These are phyloP conservation scores for Olivierus martensii DNA, from an alignment of 1,140 invertebrate species.

Conservation along the genomic window DNA sequence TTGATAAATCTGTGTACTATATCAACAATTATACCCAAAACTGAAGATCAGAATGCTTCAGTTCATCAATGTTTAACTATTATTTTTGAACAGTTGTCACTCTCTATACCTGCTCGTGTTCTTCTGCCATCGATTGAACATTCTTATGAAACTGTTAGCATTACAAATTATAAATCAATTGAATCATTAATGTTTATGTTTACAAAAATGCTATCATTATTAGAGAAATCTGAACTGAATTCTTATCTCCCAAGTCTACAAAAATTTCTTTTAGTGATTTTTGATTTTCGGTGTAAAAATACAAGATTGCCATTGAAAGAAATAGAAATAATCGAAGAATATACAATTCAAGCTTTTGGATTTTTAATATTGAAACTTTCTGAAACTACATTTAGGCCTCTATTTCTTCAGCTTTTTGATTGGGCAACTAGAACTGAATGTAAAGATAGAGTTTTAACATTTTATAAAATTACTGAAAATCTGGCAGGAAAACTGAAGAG, in stretches of 20 bases:
- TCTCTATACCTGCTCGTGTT: conserved; percentile 51
- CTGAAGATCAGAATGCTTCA: conserved; percentile 17
- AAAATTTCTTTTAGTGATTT: conserved; percentile 54
- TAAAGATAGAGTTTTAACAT: conserved; percentile 51
- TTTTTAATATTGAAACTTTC: conserved; percentile 70
- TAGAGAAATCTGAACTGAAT: conserved; percentile 40
- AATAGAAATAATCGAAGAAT: conserved; percentile 42
- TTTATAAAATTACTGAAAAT: conserved; percentile 54
- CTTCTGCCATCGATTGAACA: conserved; percentile 56
- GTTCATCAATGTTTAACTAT: conserved; percentile 25
- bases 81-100: conserved; percentile 45
- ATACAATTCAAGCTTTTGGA: conserved; percentile 56
- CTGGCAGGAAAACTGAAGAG: conserved; percentile 62
- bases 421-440: neutral
- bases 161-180: conserved; percentile 40
- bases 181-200: conserved; percentile 44
- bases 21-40: conserved; percentile 11
- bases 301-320: neutral
- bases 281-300: conserved; percentile 45
- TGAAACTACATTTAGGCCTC: conserved; percentile 68
- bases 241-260: conserved; percentile 48
- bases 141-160: conserved; percentile 45
- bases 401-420: conserved; percentile 50
- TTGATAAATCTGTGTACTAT: conserved; percentile 30
- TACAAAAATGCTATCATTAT: neutral